These are phyloP conservation scores for Chloroclysta siterata DNA, from an alignment of 2,888 invertebrate genomes.

Conservation along the genomic window DNA sequence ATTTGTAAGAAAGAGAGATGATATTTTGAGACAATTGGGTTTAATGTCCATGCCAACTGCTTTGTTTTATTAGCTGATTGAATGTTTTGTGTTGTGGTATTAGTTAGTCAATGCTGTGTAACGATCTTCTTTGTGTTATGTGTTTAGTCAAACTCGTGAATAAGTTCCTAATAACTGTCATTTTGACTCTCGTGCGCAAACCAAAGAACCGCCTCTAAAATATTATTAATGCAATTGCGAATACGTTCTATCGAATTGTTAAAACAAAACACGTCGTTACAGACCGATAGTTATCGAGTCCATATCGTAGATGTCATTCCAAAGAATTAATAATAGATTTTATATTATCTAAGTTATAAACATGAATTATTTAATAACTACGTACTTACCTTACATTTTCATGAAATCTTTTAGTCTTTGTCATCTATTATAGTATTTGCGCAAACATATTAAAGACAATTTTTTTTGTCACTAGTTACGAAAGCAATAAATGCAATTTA, in stretches of 20 bases:
- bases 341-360: neutral
- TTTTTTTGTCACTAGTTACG: neutral
- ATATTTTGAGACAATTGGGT: conserved; percentile 12
- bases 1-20: neutral
- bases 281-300: neutral
- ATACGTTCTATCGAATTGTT: neutral
- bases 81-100: conserved; percentile 1
- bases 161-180: neutral
- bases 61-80: neutral
- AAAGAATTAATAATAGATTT: neutral
- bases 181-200: neutral
- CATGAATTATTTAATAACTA: neutral
- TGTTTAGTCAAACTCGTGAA: neutral
- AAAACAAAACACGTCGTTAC: neutral
- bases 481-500: neutral
- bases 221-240: neutral
- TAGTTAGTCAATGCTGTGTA: conserved; percentile 5
- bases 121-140: neutral
- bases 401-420: neutral
- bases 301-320: neutral
- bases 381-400: neutral
- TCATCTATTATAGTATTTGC: neutral
- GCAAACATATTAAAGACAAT: neutral
- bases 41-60: conserved; percentile 9
- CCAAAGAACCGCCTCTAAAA: neutral